Evolutionary conservation across 2,888 invertebrate species (phyloP).

Genomic region (Thereva unica): DNA sequence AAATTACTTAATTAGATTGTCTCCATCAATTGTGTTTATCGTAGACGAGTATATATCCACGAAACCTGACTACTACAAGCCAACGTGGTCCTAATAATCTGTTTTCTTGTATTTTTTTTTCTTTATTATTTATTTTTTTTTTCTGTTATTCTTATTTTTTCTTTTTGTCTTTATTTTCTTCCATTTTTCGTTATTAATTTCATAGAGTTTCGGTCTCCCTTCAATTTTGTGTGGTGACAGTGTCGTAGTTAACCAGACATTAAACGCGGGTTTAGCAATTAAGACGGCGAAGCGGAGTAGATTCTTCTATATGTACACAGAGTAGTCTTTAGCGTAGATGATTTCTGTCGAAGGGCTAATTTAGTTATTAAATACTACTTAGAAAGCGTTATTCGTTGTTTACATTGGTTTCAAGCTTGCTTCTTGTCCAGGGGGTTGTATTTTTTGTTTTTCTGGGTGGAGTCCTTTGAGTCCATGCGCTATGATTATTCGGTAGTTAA

Average conservation of each 20-base stretch:
- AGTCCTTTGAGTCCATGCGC: not conserved
- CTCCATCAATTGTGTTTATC: constrained; percentile 40
- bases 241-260: constrained; percentile 15
- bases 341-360: constrained; percentile 14
- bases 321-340: constrained; percentile 7
- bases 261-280: constrained; percentile 30
- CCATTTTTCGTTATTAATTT: constrained; percentile 24
- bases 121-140: too few species aligned
- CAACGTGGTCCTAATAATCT: not conserved
- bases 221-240: not conserved
- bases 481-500: constrained; percentile 30
- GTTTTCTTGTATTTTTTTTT: too few species aligned
- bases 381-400: constrained; percentile 8
- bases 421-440: not conserved
- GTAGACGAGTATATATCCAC: constrained; percentile 3
- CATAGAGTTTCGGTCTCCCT: not conserved
- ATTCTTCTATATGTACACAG: constrained; percentile 16
- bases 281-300: constrained; percentile 1
- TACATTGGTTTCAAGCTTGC: not conserved
- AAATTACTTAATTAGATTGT: constrained; percentile 42
- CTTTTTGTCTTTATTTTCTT: constrained; percentile 5
- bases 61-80: constrained; percentile 15
- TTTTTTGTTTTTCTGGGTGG: not conserved
- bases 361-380: constrained; percentile 37
- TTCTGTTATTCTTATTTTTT: not conserved